phyloP scores from a whole-genome alignment of 2,888 invertebrate genomes.

The Ceriagrion tenellum region DNA sequence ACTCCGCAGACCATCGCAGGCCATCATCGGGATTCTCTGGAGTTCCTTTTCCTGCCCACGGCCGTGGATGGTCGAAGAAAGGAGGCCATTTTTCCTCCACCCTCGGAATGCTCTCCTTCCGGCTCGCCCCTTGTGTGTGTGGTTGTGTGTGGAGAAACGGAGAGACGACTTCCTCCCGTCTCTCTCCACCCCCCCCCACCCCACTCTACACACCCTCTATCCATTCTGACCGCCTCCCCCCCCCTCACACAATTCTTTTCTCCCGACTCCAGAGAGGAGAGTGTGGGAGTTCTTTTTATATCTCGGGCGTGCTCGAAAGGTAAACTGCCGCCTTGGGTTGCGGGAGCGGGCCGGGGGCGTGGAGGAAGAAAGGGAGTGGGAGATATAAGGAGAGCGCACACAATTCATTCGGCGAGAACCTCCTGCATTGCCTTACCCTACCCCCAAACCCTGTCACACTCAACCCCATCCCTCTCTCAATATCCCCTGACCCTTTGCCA shows the following conservation, averaged over 20 bases:
- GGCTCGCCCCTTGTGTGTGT: too few species aligned
- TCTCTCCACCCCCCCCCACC: neutral
- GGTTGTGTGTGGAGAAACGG: neutral
- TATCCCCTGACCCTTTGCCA: neutral
- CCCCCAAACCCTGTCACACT: too few species aligned
- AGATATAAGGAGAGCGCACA: neutral
- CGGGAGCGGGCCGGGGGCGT: neutral
- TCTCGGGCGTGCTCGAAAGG: constrained; percentile 54
- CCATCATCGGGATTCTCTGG: neutral
- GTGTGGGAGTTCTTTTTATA: constrained; percentile 7
- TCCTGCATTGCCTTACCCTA: neutral
- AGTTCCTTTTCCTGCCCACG: neutral
- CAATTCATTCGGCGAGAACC: constrained; percentile 53
- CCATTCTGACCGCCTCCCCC: too few species aligned
- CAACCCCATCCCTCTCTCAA: too few species aligned
- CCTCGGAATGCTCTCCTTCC: neutral
- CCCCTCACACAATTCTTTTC: neutral
- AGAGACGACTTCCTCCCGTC: neutral
- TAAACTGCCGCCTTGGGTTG: constrained; percentile 42
- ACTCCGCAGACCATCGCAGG: neutral
- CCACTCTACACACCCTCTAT: too few species aligned
- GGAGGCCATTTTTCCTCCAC: neutral
- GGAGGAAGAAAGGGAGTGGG: neutral
- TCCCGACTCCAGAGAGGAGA: neutral
- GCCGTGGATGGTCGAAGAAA: neutral